Percentiles rank a stretch among this genome's conserved stretches.
These are phyloP conservation scores for Aplocera efformata DNA, from an alignment of 2,888 invertebrate genomes.

Conservation along the genomic window DNA sequence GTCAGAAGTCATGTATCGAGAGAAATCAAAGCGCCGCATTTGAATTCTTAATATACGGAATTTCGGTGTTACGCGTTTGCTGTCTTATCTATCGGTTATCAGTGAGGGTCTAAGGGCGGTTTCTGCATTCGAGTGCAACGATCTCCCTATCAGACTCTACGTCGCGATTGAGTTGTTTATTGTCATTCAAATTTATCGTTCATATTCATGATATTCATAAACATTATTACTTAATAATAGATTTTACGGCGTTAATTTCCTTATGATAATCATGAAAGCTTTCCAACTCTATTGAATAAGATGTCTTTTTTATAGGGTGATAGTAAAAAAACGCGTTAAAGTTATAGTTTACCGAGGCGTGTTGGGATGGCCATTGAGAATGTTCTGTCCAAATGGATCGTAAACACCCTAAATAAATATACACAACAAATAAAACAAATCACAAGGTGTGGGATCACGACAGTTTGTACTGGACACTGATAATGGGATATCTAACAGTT, in stretches of 20 bases:
- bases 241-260: conserved; percentile 54
- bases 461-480: neutral
- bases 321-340: conserved; percentile 24
- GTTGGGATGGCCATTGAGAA: conserved; percentile 30
- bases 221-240: conserved; percentile 63
- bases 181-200: conserved; percentile 62
- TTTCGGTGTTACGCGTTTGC: conserved; percentile 44
- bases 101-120: conserved; percentile 55
- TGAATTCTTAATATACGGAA: conserved; percentile 36
- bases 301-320: conserved; percentile 22
- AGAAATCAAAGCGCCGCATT: conserved; percentile 34
- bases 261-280: conserved; percentile 28
- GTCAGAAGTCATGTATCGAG: conserved; percentile 16
- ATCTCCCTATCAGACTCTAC: conserved; percentile 55
- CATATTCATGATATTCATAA: conserved; percentile 51
- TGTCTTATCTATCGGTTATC: conserved; percentile 37
- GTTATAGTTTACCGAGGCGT: conserved; percentile 28
- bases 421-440: conserved; percentile 28
- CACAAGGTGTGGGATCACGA: conserved; percentile 6
- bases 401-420: conserved; percentile 41
- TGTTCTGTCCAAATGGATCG: conserved; percentile 30
- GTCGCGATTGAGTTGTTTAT: conserved; percentile 68
- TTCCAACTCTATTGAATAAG: conserved; percentile 23
- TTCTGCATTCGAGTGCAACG: conserved; percentile 56
- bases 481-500: neutral